Base-by-base conservation (phyloP, 2,113 vertebrate genomes). In the Calonectris borealis region DNA sequence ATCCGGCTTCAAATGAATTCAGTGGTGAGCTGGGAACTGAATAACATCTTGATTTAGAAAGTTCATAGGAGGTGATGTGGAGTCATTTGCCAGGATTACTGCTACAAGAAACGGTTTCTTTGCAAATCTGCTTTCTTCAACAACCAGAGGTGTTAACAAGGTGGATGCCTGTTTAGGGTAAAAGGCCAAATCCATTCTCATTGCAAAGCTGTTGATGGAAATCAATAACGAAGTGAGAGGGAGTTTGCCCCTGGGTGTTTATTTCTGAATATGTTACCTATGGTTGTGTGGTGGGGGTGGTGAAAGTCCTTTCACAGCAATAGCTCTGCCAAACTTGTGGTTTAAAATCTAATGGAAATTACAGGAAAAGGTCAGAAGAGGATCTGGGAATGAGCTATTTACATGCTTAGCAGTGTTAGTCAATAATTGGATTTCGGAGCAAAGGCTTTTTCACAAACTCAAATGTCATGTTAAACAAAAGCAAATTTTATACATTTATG, bases 391-490 rank as follows among this genome's bases (percentile, higher is more conserved):
- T 72, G 51, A 86, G n/a, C 49, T 70, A 4, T 76, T 85, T 93
- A 34, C 25, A 16, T 72, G 36, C 32, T 81, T 69, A 89, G 83
- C 4, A 7, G 22, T 80, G 58, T 87, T 94, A 73, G 51, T 78
- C 69, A 96, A 52, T 90, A 92, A 88, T 0, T 83, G 62, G 70
- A 86, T 87, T 95, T 91, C 73, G 88, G 86, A 85, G 62, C 54
- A 76, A 93, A 89, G 73, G 11, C 44, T 85, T 89, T 85, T 69
- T 88, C 55, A 58, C 61, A 25, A 89, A 78, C 32, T 75, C 42
- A 93, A 83, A 85, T 72, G 51, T 90, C 32, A 48, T 1, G 1
- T 88, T 65, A 83, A 94, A 77, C 46, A 87, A 83, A 91, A 73
- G 26, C 46, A 62, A 51, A 51, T 70, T 71, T 89, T 88, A 38